A percentile compares a stretch with the other conserved stretches of the same genome.
Evolutionary conservation across 2,797 vertebrate species (phyloP).

Genomic region (Tapirus indicus): DNA sequence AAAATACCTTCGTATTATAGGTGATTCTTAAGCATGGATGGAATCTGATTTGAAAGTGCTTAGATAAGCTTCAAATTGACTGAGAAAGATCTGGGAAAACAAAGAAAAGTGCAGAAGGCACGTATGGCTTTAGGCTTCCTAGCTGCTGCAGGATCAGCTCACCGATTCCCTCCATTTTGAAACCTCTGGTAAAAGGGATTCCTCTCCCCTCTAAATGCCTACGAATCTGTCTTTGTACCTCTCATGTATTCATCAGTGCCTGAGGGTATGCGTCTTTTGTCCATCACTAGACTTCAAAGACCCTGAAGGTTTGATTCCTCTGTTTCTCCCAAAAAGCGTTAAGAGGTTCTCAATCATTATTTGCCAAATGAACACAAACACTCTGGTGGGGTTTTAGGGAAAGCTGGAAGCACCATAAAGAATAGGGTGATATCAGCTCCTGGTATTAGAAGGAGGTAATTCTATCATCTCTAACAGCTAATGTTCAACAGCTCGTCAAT

Average conservation of each 20-base stretch:
- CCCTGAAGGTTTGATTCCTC: background rate
- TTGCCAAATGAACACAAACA: background rate
- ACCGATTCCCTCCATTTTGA: background rate
- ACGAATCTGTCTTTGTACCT: background rate
- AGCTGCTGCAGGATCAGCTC: background rate
- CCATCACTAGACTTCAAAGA: background rate
- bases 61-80: background rate
- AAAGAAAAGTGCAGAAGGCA: background rate
- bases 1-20: background rate
- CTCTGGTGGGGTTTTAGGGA: background rate
- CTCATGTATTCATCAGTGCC: background rate
- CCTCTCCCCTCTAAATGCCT: background rate
- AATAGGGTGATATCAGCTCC: background rate
- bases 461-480: constrained; percentile 26
- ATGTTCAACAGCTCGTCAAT: background rate
- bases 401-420: background rate
- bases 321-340: background rate
- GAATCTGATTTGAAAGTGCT: constrained; percentile 2
- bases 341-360: background rate
- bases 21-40: background rate
- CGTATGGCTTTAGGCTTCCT: background rate
- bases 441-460: constrained; percentile 21
- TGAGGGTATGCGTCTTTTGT: background rate
- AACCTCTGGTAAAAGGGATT: background rate
- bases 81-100: background rate